A percentile compares a stretch with the other conserved stretches of the same genome.
Conservation (phyloP, 92 coral and sea anemone genomes). For the Palythoa heliodiscus region DNA sequence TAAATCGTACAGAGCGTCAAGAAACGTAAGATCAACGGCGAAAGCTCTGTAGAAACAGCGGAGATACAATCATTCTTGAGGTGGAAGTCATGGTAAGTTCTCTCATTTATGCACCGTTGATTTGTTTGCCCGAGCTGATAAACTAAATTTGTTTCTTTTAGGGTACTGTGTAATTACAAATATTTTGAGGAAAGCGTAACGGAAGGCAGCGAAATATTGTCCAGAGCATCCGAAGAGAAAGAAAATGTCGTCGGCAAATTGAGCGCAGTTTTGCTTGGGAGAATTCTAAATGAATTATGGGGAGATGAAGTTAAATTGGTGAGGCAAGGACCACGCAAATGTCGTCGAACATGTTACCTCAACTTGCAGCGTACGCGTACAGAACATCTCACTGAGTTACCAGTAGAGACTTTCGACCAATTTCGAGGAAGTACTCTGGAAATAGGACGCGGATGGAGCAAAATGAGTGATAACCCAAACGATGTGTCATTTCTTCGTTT, state of each 20-base stretch:
- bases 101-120: slow-evolving; percentile 20
- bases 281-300: slow-evolving; percentile 31
- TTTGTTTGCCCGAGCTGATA: slow-evolving; percentile 5
- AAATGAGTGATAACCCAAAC: slow-evolving; percentile 36
- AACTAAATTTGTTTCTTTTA: slow-evolving; percentile 14
- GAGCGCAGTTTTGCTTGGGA: slow-evolving; percentile 41
- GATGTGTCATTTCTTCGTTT: slow-evolving; percentile 32
- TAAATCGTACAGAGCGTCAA: slow-evolving; percentile 3
- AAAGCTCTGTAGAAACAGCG: not conserved
- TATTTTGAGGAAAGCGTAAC: not conserved
- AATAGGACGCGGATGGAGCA: slow-evolving; percentile 47
- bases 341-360: slow-evolving; percentile 38
- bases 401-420: slow-evolving; percentile 28
- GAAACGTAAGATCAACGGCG: slow-evolving; percentile 8
- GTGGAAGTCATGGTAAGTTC: slow-evolving; percentile 43
- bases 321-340: slow-evolving; percentile 21
- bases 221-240: slow-evolving; percentile 26
- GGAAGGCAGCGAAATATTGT: slow-evolving; percentile 41
- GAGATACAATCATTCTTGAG: not conserved
- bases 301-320: slow-evolving; percentile 45
- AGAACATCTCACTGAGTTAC: slow-evolving; percentile 22
- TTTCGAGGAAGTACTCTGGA: slow-evolving; percentile 38
- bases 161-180: slow-evolving; percentile 39
- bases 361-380: not conserved
- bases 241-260: slow-evolving; percentile 37